Evolutionary conservation across 2,888 invertebrate genomes (phyloP), one percentile per base, ranked within the genome.

Genomic region (Oxycera nigricornis): DNA sequence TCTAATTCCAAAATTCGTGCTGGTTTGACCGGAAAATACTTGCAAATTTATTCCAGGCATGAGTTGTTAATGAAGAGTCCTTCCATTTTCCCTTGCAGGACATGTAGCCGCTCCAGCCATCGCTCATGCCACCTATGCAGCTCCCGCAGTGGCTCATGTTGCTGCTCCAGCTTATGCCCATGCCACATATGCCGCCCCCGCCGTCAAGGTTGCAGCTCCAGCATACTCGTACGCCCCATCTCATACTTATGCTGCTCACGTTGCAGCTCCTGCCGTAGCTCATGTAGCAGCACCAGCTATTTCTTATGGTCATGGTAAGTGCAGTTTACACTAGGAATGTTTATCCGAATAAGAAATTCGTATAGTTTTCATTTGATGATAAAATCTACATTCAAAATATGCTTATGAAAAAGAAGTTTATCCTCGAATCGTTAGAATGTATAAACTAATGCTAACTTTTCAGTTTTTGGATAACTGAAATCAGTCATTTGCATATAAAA

Each of bases 101-200:
- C 68, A 74, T 68, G 80, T 80, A 73, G 80, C 80, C 61, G 79
- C 80, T 59, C 80, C 81, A 35, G 72, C 52, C 62, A 77, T 79
- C 75, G 81, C 80, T 59, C 80, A 81, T 72, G 80, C 79, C 72
- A n/a, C n/a, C n/a, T n/a, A n/a, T n/a, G 74, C 59, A 14, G 62
- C 72, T 57, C 76, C 70, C 26, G 74, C 68, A 20, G 26, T 30
- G 26, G 50, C 30, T 70, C 61, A 62, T 52, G 41, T 17, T 62
- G 67, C 39, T n/a, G 62, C 28, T 35, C 50, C 46, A 46, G 72
- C 52, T 70, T 77, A 78, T 76, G 80, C 80, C 59, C 80, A 81
- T 72, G 80, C 79, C 72, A 80, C 79, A 70, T 72, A 59, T 30
- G 72, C 65, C 20, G 65, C 72, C 30, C 76, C 68, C 14, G 74